Conservation (phyloP, 2,888 invertebrate species). For the Mesodorylaimus sp. region DNA sequence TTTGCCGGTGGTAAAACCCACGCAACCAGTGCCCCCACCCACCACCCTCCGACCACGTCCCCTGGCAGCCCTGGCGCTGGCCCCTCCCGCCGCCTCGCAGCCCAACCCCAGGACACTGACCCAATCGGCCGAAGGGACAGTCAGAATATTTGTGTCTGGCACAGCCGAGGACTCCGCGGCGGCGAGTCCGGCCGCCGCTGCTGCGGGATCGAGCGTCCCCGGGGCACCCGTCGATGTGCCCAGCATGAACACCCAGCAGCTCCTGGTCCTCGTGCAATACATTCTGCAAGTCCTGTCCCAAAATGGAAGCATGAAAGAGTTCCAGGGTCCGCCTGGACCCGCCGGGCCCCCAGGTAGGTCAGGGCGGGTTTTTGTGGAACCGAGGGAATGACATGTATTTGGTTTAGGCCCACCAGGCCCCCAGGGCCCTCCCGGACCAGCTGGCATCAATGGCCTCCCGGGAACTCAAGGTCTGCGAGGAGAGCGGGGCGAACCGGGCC, state of each 20-base stretch:
- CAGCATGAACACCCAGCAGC: conserved; percentile 7
- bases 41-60: background rate
- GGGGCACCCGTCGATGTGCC: background rate
- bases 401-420: conserved; percentile 2
- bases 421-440: background rate
- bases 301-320: conserved; percentile 1
- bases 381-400: no score
- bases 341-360: conserved; percentile 1
- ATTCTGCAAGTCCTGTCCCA: conserved; percentile 9
- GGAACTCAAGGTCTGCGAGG: conserved; percentile 2
- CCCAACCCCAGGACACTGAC: background rate
- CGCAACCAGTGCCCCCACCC: background rate
- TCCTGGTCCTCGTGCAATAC: conserved; percentile 8
- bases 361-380: no score
- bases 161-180: background rate
- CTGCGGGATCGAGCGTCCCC: background rate
- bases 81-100: no score
- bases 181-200: background rate
- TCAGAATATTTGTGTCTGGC: background rate
- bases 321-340: conserved; percentile 2
- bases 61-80: no score
- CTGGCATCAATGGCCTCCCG: background rate
- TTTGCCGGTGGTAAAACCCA: background rate
- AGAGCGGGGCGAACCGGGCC: background rate
- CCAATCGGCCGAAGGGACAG: background rate